These are phyloP conservation scores for Mus musculus DNA, from an alignment of 2,113 vertebrate genomes.

Conservation along the genomic window DNA sequence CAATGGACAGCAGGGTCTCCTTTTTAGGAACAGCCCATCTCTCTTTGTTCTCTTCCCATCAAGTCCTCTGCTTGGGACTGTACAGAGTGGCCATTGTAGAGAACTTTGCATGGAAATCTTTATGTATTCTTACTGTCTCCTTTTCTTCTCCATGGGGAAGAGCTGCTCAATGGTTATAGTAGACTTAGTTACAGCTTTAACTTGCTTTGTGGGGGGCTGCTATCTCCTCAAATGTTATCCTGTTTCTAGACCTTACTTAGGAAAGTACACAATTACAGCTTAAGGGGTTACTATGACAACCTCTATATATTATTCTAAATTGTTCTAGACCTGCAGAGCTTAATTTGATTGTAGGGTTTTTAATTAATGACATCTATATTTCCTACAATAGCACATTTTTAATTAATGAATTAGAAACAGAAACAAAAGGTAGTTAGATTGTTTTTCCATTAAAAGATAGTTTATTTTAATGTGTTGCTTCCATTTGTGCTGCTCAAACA, in stretches of 20 bases:
- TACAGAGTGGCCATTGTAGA: constrained; percentile 3
- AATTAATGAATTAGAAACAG: constrained; percentile 49
- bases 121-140: constrained; percentile 37
- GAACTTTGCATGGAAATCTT: constrained; percentile 38
- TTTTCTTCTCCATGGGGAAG: constrained; percentile 12
- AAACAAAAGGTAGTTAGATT: constrained; percentile 9
- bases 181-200: constrained; percentile 16
- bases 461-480: constrained; percentile 12
- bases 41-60: background rate
- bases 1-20: background rate
- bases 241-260: constrained; percentile 18
- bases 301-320: constrained; percentile 33
- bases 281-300: constrained; percentile 56
- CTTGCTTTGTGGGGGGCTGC: background rate
- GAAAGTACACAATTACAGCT: constrained; percentile 32
- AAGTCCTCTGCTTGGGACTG: background rate
- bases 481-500: background rate
- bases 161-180: constrained; percentile 40
- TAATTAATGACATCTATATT: constrained; percentile 59
- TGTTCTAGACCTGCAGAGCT: constrained; percentile 25
- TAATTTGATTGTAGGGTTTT: constrained; percentile 56
- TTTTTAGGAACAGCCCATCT: background rate
- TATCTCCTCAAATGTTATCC: background rate
- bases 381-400: constrained; percentile 55
- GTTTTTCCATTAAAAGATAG: constrained; percentile 23